Evolutionary conservation across 2,797 vertebrate genomes (phyloP).

Genomic region (Ctenosaura bakeri): DNA sequence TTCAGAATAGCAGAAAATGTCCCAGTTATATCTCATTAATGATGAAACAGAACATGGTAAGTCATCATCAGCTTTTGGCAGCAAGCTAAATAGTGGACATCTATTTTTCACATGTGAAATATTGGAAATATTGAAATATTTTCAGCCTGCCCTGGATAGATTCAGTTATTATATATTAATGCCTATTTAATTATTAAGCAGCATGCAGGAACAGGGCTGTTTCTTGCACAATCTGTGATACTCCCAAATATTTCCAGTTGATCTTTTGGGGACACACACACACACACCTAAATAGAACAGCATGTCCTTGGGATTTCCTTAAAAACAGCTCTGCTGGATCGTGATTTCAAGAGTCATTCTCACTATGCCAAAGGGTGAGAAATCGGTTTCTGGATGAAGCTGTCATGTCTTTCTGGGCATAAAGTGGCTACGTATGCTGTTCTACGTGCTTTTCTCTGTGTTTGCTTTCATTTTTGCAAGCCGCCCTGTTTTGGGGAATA

Average conservation of each 20-base stretch:
- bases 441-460: too few species aligned
- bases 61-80: too few species aligned
- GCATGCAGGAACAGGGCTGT: neutral
- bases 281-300: neutral
- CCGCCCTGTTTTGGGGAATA: too few species aligned
- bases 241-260: neutral
- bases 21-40: neutral
- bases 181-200: neutral
- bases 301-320: conserved; percentile 15
- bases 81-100: too few species aligned
- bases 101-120: neutral
- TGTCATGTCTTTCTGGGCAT: neutral
- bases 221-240: neutral
- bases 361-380: neutral
- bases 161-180: neutral
- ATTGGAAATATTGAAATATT: too few species aligned
- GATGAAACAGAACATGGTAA: neutral
- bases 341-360: neutral
- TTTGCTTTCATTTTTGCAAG: too few species aligned
- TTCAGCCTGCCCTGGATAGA: neutral
- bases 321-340: conserved; percentile 18
- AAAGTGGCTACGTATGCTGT: too few species aligned
- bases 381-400: neutral
- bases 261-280: neutral
- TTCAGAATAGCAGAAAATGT: too few species aligned